A percentile compares a stretch with the other conserved stretches of the same genome.
phyloP scores from a whole-genome alignment of 2,797 vertebrate species.

The Cossypha heuglini region DNA sequence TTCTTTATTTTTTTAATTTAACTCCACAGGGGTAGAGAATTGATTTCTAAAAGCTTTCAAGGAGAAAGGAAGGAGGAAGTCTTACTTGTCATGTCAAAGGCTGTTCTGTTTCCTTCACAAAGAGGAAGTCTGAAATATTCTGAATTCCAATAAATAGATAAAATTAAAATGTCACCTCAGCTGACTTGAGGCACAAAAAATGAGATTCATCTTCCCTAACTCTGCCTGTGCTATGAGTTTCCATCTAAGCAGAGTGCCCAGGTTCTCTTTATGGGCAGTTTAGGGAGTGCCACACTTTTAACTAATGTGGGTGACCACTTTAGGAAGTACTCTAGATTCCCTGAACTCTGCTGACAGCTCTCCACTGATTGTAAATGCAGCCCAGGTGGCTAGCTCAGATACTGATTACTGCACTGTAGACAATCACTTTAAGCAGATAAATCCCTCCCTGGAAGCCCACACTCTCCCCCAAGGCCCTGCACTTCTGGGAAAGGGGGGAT shows the following conservation, averaged over 20 bases:
- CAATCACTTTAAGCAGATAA: slow-evolving; percentile 20
- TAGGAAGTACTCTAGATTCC: background rate
- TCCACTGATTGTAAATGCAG: background rate
- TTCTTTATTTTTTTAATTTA: background rate
- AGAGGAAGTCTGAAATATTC: slow-evolving; percentile 40
- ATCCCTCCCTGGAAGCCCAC: background rate
- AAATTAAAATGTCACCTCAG: slow-evolving; percentile 8
- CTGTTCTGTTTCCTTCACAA: slow-evolving; percentile 7
- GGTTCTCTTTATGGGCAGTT: background rate
- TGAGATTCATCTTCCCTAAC: background rate
- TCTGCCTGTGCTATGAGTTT: background rate
- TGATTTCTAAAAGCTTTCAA: background rate
- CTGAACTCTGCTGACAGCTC: background rate
- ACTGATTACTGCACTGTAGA: background rate
- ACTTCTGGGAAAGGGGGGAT: background rate
- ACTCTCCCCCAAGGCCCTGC: background rate
- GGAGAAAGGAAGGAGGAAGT: slow-evolving; percentile 20
- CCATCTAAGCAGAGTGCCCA: background rate
- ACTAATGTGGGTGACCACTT: background rate
- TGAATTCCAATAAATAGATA: slow-evolving; percentile 20
- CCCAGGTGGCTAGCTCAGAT: slow-evolving; percentile 22
- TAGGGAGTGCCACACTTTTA: background rate
- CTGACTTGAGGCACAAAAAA: background rate
- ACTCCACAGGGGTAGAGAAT: background rate
- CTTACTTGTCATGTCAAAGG: background rate